Evolutionary conservation across 1,140 invertebrate genomes (phyloP).

Genomic region (Ceratina calcarata): DNA sequence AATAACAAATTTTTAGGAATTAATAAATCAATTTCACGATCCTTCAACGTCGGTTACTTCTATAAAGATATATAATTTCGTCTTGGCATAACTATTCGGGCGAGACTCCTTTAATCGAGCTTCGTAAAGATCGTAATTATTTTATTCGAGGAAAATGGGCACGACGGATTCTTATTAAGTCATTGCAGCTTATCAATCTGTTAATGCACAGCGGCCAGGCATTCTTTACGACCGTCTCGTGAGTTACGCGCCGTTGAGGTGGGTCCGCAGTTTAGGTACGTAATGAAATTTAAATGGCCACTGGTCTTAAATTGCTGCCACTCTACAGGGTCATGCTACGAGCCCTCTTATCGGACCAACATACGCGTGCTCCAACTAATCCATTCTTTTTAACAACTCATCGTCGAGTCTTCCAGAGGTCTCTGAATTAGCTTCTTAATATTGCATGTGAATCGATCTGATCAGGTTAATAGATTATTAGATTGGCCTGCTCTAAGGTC

Average conservation of each 20-base stretch:
- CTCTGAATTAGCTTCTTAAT: too few species aligned
- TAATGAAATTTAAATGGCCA: constrained; percentile 69
- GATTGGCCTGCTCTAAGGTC: too few species aligned
- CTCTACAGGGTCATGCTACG: constrained; percentile 49
- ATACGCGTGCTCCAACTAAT: constrained; percentile 54
- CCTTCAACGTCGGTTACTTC: too few species aligned
- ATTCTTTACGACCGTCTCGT: constrained; percentile 4
- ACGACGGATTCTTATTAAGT: constrained; percentile 33
- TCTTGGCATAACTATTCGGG: too few species aligned
- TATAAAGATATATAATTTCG: too few species aligned
- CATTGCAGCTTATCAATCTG: constrained; percentile 24
- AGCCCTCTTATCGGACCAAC: constrained; percentile 63
- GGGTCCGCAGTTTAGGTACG: constrained; percentile 38
- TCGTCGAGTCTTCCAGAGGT: too few species aligned
- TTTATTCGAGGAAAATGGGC: background rate
- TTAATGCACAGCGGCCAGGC: background rate
- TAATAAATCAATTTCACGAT: too few species aligned
- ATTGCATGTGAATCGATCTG: too few species aligned
- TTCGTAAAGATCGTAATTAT: background rate
- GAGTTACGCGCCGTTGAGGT: constrained; percentile 36
- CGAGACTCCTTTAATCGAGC: too few species aligned
- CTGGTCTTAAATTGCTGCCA: constrained; percentile 36
- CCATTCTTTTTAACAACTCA: constrained; percentile 58
- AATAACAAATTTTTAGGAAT: too few species aligned
- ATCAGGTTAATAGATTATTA: background rate